Evolutionary conservation across 1,140 invertebrate genomes (phyloP), one percentile per base, ranked within the genome.

Genomic region (Metaphire vulgaris): DNA sequence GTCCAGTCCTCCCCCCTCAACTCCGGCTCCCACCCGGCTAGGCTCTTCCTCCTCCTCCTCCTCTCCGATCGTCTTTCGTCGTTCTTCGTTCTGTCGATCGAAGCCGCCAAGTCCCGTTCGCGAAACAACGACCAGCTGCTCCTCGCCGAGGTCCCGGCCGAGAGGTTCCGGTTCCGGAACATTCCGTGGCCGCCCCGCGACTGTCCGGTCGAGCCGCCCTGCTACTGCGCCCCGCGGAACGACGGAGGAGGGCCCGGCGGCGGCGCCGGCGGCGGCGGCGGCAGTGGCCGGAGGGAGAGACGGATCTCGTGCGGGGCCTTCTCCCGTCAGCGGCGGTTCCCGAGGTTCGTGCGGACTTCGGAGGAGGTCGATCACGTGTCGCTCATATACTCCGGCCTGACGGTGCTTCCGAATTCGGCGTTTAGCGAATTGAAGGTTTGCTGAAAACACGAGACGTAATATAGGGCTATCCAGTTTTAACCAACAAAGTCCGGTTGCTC

Each of bases 311-410:
- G 1, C 33, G 70, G 32, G 70, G 70, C 70, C 26, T 34, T 72
- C 32, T 34, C 16, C 29, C 0, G 70, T 28, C 30, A n/a, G 28
- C 70, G 33, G 14, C 26, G 26, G 32, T 34, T 16, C 33, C 32
- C 70, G 41, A 34, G 70, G 32, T 33, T 69, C 26, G 2, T 72
- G 16, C 29, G 32, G 26, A 31, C 68, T 12, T 30, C 14, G 16
- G 70, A 72, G 15, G 33, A 29, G 16, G 30, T 72, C 2, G 33
- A 75, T 28, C 6, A 56, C 14, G 29, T 75, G 26, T 68, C 74
- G 74, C 66, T 75, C 31, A 75, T 75, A 56, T 75, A 75, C 65
- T 30, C 74, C 32, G 74, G 56, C 0, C 32, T 75, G 2, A 75
- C 26, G 2, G 26, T 29, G 16, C 65, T 75, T 68, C 74, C 74